phyloP scores from a whole-genome alignment of 1,140 invertebrate genomes.

The Aphidius gifuensis region DNA sequence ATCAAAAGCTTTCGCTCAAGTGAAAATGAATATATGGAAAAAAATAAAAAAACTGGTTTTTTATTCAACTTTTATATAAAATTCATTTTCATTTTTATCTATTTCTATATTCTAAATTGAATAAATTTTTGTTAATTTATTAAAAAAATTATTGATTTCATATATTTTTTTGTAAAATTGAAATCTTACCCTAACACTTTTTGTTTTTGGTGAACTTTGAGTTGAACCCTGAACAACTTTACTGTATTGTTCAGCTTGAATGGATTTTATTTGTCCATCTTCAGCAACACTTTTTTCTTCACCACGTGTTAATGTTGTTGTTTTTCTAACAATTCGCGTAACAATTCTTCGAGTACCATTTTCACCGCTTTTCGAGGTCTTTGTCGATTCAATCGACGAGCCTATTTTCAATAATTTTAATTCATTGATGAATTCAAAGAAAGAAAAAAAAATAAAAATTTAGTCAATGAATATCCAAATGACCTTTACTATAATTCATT shows the following conservation, averaged over 20 bases:
- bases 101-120: background rate
- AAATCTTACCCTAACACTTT: conserved; percentile 49
- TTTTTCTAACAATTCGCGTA: conserved; percentile 83
- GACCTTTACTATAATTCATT: too few species aligned
- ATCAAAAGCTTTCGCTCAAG: too few species aligned
- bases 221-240: conserved; percentile 40
- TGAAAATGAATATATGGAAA: too few species aligned
- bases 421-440: background rate
- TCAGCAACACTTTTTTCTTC: conserved; percentile 76
- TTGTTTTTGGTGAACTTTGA: conserved; percentile 40
- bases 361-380: conserved; percentile 71
- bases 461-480: background rate
- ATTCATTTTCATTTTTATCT: background rate
- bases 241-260: conserved; percentile 48
- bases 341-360: conserved; percentile 77
- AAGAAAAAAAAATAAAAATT: background rate
- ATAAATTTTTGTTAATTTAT: conserved; percentile 1
- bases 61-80: too few species aligned
- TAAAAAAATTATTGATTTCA: background rate
- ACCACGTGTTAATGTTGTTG: conserved; percentile 83
- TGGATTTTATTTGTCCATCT: conserved; percentile 57
- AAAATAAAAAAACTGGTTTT: too few species aligned
- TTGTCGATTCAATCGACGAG: conserved; percentile 76
- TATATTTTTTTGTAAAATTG: background rate
- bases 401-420: conserved; percentile 31